Evolutionary conservation across 2,888 invertebrate species (phyloP).

Genomic region (Sceliomorpha sp.): DNA sequence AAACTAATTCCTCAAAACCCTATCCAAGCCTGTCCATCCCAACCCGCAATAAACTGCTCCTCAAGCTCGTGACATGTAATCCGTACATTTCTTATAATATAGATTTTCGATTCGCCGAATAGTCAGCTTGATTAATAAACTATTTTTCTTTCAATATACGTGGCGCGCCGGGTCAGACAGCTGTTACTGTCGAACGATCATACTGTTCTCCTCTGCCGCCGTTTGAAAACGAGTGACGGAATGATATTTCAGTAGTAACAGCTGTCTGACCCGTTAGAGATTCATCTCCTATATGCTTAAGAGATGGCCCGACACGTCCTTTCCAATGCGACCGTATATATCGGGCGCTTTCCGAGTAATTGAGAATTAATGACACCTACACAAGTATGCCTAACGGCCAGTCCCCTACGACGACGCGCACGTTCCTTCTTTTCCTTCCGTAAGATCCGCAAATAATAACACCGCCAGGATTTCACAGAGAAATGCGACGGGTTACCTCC

Average conservation of each 20-base stretch:
- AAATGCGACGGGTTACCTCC: too few relatives aligned
- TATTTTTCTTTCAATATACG: slow-evolving; percentile 55
- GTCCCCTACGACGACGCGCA: too few relatives aligned
- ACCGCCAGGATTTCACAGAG: too few relatives aligned
- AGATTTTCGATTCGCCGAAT: slow-evolving; percentile 47
- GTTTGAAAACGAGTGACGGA: slow-evolving; percentile 58
- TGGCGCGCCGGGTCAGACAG: slow-evolving; percentile 51
- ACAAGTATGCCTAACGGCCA: too few relatives aligned
- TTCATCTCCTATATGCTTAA: slow-evolving; percentile 45
- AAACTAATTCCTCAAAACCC: too few relatives aligned
- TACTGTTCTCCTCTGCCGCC: slow-evolving; percentile 36
- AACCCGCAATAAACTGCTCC: too few relatives aligned
- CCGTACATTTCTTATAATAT: slow-evolving; percentile 27
- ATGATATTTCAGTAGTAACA: slow-evolving; percentile 57
- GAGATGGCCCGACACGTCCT: slow-evolving; percentile 24
- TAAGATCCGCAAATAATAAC: too few relatives aligned
- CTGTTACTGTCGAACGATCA: slow-evolving; percentile 52
- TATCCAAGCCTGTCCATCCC: too few relatives aligned
- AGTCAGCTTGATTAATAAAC: slow-evolving; percentile 57
- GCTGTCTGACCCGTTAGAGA: slow-evolving; percentile 56
- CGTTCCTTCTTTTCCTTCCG: too few relatives aligned
- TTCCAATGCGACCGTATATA: slow-evolving; percentile 26
- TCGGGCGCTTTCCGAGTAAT: too few relatives aligned
- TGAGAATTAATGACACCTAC: too few relatives aligned
- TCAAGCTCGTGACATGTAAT: too few relatives aligned